phyloP scores from a whole-genome alignment of 2,797 vertebrate genomes.

The Gastrophryne carolinensis region DNA sequence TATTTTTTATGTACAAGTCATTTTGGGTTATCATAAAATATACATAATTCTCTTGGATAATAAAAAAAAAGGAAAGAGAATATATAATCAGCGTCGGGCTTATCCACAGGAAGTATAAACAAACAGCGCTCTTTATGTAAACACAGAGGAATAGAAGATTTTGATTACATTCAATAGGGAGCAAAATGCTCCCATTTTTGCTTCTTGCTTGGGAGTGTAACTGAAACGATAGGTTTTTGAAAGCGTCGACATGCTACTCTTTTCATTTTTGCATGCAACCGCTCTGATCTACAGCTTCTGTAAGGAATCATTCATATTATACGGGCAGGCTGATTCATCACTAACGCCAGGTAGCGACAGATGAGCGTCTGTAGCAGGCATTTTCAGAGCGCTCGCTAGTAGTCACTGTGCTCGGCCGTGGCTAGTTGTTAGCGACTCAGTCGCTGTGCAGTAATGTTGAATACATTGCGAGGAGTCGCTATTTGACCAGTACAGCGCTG shows the following conservation, averaged over 20 bases:
- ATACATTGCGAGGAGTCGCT: no score
- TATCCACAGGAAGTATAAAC: slow-evolving; percentile 72
- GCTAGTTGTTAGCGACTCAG: no score
- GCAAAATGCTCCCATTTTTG: slow-evolving; percentile 65
- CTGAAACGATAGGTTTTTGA: slow-evolving; percentile 60
- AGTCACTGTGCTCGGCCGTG: no score
- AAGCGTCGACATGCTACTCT: slow-evolving; percentile 42
- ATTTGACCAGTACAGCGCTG: no score
- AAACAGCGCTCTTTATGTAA: slow-evolving; percentile 79
- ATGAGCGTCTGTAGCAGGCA: no score
- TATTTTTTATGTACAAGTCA: slow-evolving; percentile 85
- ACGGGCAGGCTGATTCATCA: no score
- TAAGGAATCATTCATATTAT: no score
- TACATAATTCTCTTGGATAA: slow-evolving; percentile 72
- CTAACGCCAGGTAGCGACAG: no score
- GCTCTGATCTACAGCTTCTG: slow-evolving; percentile 37
- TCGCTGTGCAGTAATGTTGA: no score
- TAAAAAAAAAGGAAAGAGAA: slow-evolving; percentile 68
- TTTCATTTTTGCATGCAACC: slow-evolving; percentile 59
- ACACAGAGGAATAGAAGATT: slow-evolving; percentile 71
- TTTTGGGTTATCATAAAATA: slow-evolving; percentile 83
- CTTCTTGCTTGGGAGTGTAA: slow-evolving; percentile 64
- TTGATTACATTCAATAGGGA: slow-evolving; percentile 76
- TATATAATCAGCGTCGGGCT: slow-evolving; percentile 74
- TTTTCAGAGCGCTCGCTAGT: no score